A percentile compares a stretch with the other conserved stretches of the same genome.
phyloP scores from a whole-genome alignment of 2,113 vertebrate genomes.

The Paramisgurnus dabryanus region DNA sequence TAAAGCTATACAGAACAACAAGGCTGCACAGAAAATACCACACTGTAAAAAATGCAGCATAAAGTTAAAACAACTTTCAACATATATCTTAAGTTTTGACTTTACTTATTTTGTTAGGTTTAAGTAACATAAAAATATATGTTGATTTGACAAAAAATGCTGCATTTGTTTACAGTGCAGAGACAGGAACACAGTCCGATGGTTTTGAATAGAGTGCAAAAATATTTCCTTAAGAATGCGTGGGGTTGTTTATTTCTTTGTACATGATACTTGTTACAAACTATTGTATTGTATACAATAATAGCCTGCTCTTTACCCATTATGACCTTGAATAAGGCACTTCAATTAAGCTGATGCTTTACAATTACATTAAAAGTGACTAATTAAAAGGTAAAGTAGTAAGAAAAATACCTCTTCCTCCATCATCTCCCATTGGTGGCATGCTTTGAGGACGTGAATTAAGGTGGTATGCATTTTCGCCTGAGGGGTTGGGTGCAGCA shows the following conservation, averaged over 20 bases:
- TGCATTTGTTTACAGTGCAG: neutral
- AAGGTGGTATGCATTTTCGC: neutral
- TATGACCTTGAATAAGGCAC: neutral
- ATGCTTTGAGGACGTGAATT: slow-evolving; percentile 34
- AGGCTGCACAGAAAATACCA: too few species aligned
- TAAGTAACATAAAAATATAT: too few species aligned
- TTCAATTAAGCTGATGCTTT: neutral
- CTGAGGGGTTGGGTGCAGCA: neutral
- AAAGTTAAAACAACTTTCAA: too few species aligned
- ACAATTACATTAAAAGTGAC: neutral
- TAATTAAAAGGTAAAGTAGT: neutral
- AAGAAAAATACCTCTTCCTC: slow-evolving; percentile 28
- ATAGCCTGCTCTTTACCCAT: neutral
- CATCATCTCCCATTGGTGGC: slow-evolving; percentile 31
- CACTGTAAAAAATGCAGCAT: too few species aligned
- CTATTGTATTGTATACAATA: neutral
- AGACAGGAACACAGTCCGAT: neutral
- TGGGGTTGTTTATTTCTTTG: neutral
- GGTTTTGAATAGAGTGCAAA: neutral
- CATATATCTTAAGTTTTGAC: too few species aligned
- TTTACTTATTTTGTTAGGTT: too few species aligned
- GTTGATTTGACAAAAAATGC: too few species aligned
- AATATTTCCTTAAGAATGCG: neutral
- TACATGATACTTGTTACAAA: too few species aligned
- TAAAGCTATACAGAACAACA: too few species aligned